Conservation (phyloP, 2,797 vertebrate genomes). For the Acridotheres tristis region DNA sequence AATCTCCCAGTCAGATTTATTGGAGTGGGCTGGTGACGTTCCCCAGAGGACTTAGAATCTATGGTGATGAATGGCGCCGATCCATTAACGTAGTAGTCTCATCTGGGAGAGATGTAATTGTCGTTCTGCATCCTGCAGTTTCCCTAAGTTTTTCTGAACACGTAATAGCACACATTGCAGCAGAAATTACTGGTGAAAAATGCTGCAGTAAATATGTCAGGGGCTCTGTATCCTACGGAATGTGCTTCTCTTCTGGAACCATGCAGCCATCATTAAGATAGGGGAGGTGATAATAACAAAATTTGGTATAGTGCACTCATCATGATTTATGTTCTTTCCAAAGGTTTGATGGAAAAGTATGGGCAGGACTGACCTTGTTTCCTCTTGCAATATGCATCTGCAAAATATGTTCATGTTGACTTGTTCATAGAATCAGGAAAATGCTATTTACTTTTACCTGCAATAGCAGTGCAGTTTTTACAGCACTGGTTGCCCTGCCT, state of each 20-base stretch:
- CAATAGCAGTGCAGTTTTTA: background rate
- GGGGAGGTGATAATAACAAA: conserved; percentile 16
- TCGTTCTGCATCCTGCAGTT: conserved; percentile 35
- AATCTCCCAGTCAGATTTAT: conserved; percentile 10
- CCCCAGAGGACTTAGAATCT: conserved; percentile 6
- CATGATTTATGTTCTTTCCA: background rate
- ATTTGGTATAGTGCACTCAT: background rate
- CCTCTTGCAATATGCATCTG: background rate
- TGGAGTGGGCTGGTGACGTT: conserved; percentile 9
- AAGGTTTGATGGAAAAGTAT: background rate
- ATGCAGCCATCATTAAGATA: background rate
- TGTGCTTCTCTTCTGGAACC: background rate
- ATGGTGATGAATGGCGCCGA: conserved; percentile 36
- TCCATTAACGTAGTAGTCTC: conserved; percentile 48
- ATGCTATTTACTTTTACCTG: background rate
- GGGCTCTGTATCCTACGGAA: background rate
- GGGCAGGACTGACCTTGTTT: background rate
- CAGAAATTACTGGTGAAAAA: conserved; percentile 40
- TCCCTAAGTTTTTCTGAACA: conserved; percentile 39
- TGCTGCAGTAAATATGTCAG: conserved; percentile 63
- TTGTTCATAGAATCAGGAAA: background rate
- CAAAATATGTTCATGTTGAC: background rate
- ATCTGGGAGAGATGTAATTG: conserved; percentile 62
- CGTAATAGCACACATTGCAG: background rate
- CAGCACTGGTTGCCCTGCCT: background rate